Base-by-base conservation (phyloP, 2,113 vertebrate genomes). In the Irena cyanogastra region DNA sequence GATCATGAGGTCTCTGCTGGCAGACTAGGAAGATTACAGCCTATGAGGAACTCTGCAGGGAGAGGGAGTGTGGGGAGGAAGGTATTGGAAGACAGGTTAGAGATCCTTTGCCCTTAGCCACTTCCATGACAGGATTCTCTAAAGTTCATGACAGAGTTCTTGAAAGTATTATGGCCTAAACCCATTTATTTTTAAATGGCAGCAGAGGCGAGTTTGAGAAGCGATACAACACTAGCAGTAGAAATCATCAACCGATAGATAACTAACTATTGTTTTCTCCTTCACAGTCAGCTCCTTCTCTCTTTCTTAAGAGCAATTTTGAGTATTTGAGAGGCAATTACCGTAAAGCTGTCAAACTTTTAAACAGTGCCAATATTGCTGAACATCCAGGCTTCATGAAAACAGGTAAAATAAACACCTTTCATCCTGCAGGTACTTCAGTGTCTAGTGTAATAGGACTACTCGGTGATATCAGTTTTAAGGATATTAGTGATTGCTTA, bases 281-380 rank as follows among this genome's bases (percentile, higher is more conserved):
- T 97, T 97, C 71, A 74, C 97, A 99, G 99, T 99, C 99, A 91
- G 98, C 99, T 24, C 98, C 99, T 49, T 99, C 99, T 44, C 98
- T 99, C 16, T 99, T 99, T 97, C 98, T 99, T 75, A 99, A 99
- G 97, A 99, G 99, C 95, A 99, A 99, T 96, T 99, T 99, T 98
- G 99, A 99, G 83, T 99, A 99, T 97, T 97, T 99, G 97, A 98
- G 99, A 96, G 99, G 99, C 96, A 99, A 99, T 98, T 99, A 99
- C 91, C 98, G 99, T 56, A 99, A 99, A 98, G 99, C 99, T 3
- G 99, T 99, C 86, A 99, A 99, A 95, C 98, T 99, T 37, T 87
- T 99, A 65, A 99, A 99, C 96, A 99, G 99, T 94, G 99, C 99
- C 83, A 99, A 99, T 97, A 99, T 99, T 60, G 98, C 99, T 57